phyloP scores from a whole-genome alignment of 2,797 vertebrate genomes.

The Sparus aurata region DNA sequence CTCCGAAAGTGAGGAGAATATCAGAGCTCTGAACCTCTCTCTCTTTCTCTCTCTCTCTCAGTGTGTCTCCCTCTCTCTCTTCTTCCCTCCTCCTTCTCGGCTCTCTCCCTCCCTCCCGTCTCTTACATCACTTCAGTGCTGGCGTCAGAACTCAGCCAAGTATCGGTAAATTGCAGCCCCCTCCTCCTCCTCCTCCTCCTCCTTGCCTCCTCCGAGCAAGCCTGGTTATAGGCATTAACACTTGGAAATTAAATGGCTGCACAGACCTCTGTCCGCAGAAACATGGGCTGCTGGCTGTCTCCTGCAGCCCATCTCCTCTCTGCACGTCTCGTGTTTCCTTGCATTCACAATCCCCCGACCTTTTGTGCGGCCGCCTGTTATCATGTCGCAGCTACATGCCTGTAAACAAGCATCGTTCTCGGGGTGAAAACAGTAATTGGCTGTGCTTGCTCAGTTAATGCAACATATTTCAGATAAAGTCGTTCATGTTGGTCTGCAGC shows the following conservation, averaged over 20 bases:
- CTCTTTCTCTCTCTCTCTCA: conserved; percentile 39
- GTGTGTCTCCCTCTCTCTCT: conserved; percentile 45
- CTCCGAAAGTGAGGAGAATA: conserved; percentile 78
- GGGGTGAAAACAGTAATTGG: conserved; percentile 31
- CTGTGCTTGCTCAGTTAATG: conserved; percentile 24
- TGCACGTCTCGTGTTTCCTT: conserved; percentile 13
- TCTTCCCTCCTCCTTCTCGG: conserved; percentile 55
- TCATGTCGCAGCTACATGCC: conserved; percentile 23
- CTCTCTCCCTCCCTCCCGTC: conserved; percentile 64
- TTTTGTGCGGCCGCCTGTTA: conserved; percentile 13
- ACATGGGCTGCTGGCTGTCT: conserved; percentile 5
- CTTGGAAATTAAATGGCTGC: conserved; percentile 70
- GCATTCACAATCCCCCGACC: conserved; percentile 7
- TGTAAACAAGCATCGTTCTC: conserved; percentile 39
- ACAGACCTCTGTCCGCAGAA: conserved; percentile 53
- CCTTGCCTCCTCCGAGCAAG: conserved; percentile 22
- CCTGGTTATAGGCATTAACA: conserved; percentile 68
- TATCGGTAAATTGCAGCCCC: conserved; percentile 71
- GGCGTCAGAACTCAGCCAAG: conserved; percentile 83
- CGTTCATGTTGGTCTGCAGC: conserved; percentile 31
- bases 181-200: background rate
- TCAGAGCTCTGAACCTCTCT: conserved; percentile 65
- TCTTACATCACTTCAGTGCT: conserved; percentile 83
- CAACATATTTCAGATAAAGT: conserved; percentile 52
- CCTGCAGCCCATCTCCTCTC: background rate